A percentile compares a stretch with the other conserved stretches of the same genome.
These are phyloP conservation scores for Gonioctena quinquepunctata DNA, from an alignment of 1,140 invertebrate genomes.

Conservation along the genomic window DNA sequence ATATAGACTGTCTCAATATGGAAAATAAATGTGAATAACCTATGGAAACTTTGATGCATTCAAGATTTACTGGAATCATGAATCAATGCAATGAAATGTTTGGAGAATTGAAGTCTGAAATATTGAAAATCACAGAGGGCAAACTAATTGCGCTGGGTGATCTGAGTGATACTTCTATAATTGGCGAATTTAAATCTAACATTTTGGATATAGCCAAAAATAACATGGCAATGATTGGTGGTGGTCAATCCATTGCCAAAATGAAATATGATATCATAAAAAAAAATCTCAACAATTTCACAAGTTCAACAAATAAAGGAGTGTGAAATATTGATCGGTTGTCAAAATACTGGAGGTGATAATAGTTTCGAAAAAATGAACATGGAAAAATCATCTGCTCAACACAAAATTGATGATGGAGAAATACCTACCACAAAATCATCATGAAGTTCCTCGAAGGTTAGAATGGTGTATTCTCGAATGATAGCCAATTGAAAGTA, in stretches of 20 bases:
- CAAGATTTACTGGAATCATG: background rate
- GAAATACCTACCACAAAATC: background rate
- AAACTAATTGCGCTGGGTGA: background rate
- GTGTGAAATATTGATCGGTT: background rate
- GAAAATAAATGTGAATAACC: background rate
- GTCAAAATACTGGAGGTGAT: no score
- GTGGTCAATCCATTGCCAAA: background rate
- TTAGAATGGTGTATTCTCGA: background rate
- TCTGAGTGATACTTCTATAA: background rate
- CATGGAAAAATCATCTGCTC: background rate
- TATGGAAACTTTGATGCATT: background rate
- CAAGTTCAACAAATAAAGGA: no score
- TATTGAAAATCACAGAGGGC: background rate
- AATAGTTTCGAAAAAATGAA: background rate
- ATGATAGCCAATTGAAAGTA: background rate
- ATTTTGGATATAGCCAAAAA: background rate
- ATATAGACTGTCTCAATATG: background rate
- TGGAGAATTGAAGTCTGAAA: background rate
- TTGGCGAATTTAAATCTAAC: background rate
- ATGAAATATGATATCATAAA: background rate
- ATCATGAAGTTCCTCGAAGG: background rate
- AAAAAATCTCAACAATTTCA: background rate
- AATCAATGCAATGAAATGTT: background rate
- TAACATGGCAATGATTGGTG: background rate
- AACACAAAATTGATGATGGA: background rate